A percentile compares a stretch with the other conserved stretches of the same genome.
These are phyloP conservation scores for Falco columbarius DNA, from an alignment of 2,797 vertebrate species.

Conservation along the genomic window DNA sequence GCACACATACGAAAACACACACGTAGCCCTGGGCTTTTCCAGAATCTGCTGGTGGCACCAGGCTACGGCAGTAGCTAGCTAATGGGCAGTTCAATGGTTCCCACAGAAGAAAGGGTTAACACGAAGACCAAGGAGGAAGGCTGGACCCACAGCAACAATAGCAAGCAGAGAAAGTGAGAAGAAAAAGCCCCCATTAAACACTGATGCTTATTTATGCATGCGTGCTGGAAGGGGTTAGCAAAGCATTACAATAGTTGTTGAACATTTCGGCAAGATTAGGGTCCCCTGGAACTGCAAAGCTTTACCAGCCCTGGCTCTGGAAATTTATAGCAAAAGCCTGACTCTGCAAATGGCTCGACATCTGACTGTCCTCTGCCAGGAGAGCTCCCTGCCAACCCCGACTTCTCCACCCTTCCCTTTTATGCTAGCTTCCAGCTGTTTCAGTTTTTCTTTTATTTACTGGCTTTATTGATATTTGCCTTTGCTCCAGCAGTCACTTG, in stretches of 20 bases:
- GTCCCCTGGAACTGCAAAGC: not conserved
- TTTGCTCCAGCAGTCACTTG: not conserved
- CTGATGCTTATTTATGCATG: constrained; percentile 9
- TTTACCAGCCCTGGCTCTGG: not conserved
- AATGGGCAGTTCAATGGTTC: not conserved
- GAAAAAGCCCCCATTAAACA: constrained; percentile 3
- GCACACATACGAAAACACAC: not conserved
- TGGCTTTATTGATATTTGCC: constrained; percentile 6
- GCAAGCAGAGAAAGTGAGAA: constrained; percentile 14
- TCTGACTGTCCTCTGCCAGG: not conserved
- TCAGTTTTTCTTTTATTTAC: constrained; percentile 6
- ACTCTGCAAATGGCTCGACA: not conserved
- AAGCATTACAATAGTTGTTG: not conserved
- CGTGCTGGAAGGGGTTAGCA: not conserved
- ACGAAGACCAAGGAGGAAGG: not conserved
- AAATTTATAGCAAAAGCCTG: constrained; percentile 22
- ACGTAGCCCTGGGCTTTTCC: not conserved
- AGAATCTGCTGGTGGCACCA: not conserved
- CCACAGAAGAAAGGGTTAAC: constrained; percentile 6
- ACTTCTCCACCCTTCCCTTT: constrained; percentile 32
- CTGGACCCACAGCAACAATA: not conserved
- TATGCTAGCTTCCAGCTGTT: constrained; percentile 35
- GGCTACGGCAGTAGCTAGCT: not conserved
- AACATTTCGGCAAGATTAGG: not conserved
- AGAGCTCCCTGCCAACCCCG: not conserved